Percentiles rank a stretch among this genome's conserved stretches.
Evolutionary conservation across 2,797 vertebrate species (phyloP).

Genomic region (Phyllotis vaccarum): DNA sequence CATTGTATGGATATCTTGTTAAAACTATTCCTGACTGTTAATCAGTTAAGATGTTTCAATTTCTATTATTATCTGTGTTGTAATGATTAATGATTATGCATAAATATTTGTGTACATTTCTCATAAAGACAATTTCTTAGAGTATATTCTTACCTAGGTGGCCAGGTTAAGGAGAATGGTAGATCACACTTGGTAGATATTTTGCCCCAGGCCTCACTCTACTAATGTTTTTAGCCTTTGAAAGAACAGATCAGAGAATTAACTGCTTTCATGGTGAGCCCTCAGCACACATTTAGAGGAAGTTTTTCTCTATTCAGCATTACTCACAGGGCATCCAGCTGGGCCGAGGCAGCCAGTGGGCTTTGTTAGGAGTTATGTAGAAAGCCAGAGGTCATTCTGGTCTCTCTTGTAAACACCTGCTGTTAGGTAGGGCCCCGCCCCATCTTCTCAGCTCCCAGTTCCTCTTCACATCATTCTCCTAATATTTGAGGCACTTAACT

Average conservation of each 20-base stretch:
- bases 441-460: neutral
- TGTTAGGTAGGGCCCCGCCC: neutral
- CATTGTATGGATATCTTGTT: constrained; percentile 40
- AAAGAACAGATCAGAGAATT: neutral
- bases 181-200: neutral
- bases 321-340: neutral
- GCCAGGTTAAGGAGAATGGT: constrained; percentile 34
- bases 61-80: constrained; percentile 19
- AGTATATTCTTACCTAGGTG: constrained; percentile 4
- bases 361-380: neutral
- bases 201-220: neutral
- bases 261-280: neutral
- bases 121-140: constrained; percentile 29
- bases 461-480: neutral
- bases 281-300: neutral
- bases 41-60: constrained; percentile 14
- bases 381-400: neutral
- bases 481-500: constrained; percentile 1
- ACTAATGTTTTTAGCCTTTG: neutral
- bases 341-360: neutral
- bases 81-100: constrained; percentile 14
- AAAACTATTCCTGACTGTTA: neutral
- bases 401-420: neutral
- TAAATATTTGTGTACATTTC: constrained; percentile 32
- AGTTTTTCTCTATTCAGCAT: neutral